Evolutionary conservation across 2,888 invertebrate species (phyloP).

Genomic region (Isotomurus palustris): DNA sequence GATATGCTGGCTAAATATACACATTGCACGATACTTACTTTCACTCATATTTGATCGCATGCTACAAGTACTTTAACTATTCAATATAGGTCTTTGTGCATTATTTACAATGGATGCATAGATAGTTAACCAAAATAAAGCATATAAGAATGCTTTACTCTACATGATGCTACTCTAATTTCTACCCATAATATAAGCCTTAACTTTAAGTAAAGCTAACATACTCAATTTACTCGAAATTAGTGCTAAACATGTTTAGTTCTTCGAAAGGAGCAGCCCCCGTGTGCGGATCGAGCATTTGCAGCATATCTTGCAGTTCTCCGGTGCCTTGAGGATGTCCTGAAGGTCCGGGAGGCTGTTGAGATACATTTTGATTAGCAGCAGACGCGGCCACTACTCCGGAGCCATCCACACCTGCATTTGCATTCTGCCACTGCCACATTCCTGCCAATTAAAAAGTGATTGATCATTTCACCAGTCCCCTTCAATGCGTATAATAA

Average conservation of each 20-base stretch:
- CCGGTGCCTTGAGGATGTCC: slow-evolving; percentile 50
- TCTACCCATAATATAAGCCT: neutral
- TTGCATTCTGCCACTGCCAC: slow-evolving; percentile 70
- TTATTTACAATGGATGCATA: no score
- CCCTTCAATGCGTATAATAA: no score
- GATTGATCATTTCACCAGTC: no score
- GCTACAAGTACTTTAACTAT: no score
- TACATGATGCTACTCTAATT: no score
- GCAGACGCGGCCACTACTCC: slow-evolving; percentile 50
- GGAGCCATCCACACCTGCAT: slow-evolving; percentile 49
- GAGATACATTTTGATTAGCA: slow-evolving; percentile 52
- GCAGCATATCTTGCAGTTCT: slow-evolving; percentile 86
- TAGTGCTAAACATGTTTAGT: slow-evolving; percentile 84
- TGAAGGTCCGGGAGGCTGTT: slow-evolving; percentile 55
- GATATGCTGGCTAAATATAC: no score
- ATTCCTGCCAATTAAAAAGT: slow-evolving; percentile 58
- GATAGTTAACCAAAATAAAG: no score
- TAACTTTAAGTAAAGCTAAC: no score
- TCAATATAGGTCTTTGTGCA: no score
- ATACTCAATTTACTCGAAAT: slow-evolving; percentile 68
- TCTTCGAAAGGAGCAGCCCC: slow-evolving; percentile 77
- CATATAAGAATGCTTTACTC: no score
- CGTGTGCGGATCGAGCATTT: slow-evolving; percentile 71
- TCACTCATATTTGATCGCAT: no score
- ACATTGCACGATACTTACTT: no score